Evolutionary conservation across 2,888 invertebrate species (phyloP).

Genomic region (Ametastegia equiseti): DNA sequence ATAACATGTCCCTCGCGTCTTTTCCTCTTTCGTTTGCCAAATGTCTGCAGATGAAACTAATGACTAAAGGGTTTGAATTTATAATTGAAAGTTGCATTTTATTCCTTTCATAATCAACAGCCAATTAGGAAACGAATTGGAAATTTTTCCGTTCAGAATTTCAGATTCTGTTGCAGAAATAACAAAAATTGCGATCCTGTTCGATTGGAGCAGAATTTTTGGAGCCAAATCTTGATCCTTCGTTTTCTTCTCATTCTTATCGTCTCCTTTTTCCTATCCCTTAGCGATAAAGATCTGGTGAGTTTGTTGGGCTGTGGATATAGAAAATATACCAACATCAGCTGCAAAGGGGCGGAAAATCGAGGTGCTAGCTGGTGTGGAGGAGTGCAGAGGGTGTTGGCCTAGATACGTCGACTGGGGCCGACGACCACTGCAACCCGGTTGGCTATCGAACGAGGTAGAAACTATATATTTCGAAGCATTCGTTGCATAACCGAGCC

Average conservation of each 20-base stretch:
- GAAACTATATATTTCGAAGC: constrained; percentile 49
- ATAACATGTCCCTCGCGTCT: too few relatives aligned
- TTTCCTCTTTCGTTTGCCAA: too few relatives aligned
- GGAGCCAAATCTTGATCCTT: not conserved
- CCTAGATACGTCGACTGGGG: constrained; percentile 71
- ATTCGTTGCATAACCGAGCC: constrained; percentile 35
- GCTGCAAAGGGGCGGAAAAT: constrained; percentile 23
- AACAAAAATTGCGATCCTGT: too few relatives aligned
- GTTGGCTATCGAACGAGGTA: constrained; percentile 69
- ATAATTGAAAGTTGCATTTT: too few relatives aligned
- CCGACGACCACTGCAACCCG: constrained; percentile 70
- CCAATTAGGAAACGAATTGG: too few relatives aligned
- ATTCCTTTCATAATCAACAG: too few relatives aligned
- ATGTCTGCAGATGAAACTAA: too few relatives aligned
- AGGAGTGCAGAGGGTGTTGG: constrained; percentile 58
- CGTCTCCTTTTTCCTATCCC: too few relatives aligned
- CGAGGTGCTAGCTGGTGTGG: not conserved
- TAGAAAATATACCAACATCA: constrained; percentile 2
- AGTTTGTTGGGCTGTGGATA: constrained; percentile 5
- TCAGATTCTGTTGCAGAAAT: too few relatives aligned
- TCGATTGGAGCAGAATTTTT: not conserved
- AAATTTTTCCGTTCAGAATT: too few relatives aligned
- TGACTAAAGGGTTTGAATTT: too few relatives aligned
- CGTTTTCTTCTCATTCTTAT: not conserved
- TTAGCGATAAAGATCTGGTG: not conserved